Percentiles rank a stretch among this genome's conserved stretches.
Conservation (phyloP, 30 jellyfish, hydroid and myxozoan genomes). For the Mastigias papua region DNA sequence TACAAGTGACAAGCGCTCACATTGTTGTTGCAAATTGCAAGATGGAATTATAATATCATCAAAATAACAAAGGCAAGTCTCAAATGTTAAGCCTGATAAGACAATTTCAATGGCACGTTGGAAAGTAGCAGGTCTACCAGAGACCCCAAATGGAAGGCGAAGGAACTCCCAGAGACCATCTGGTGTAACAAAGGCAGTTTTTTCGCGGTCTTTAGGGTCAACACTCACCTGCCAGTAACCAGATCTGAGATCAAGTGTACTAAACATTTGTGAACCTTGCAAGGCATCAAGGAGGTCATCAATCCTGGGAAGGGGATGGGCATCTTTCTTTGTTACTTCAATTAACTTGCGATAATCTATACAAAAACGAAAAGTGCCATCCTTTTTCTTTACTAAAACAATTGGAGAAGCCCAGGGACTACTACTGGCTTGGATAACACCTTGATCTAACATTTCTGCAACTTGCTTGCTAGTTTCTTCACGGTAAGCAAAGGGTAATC, state of each 20-base stretch:
- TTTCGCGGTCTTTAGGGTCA: conserved; percentile 43
- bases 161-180: conserved; percentile 41
- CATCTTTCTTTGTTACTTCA: conserved; percentile 53
- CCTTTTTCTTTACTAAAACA: conserved; percentile 36
- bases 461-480: conserved; percentile 46
- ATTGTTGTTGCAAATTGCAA: conserved; percentile 26
- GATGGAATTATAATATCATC: conserved; percentile 63
- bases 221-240: conserved; percentile 67
- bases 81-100: conserved; percentile 45
- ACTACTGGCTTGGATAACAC: conserved; percentile 48
- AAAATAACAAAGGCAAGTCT: conserved; percentile 56
- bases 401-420: conserved; percentile 77
- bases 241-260: conserved; percentile 63
- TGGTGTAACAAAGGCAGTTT: conserved; percentile 46
- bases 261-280: conserved; percentile 35
- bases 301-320: conserved; percentile 74
- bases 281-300: conserved; percentile 69
- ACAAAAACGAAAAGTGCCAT: conserved; percentile 51
- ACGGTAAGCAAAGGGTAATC: conserved; percentile 41
- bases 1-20: conserved; percentile 28
- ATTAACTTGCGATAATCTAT: conserved; percentile 51
- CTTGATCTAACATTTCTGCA: conserved; percentile 28
- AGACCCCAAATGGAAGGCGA: conserved; percentile 75
- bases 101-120: conserved; percentile 57
- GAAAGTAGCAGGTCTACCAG: conserved; percentile 45